Percentiles rank a stretch among this genome's conserved stretches.
These are phyloP conservation scores for Meles meles DNA, from an alignment of 2,113 vertebrate species.

Conservation along the genomic window DNA sequence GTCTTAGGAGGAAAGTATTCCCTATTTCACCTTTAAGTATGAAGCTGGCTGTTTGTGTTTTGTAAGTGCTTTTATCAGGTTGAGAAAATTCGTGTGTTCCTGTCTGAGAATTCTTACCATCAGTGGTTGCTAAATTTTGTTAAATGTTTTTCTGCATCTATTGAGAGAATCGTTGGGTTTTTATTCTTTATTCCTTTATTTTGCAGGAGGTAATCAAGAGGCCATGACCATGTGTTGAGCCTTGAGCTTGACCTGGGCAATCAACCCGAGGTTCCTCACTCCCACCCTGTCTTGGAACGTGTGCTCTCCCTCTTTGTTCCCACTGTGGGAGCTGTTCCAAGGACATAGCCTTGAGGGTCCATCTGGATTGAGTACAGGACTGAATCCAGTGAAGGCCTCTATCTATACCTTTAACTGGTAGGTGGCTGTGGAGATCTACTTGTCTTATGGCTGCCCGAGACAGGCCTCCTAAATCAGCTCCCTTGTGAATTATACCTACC, in stretches of 20 bases:
- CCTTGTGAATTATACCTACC: background rate
- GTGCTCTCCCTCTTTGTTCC: background rate
- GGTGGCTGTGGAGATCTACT: background rate
- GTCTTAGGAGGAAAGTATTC: background rate
- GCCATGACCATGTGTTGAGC: background rate
- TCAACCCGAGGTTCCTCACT: background rate
- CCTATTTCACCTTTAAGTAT: background rate
- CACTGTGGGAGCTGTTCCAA: background rate
- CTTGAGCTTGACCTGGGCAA: background rate
- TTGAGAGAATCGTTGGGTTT: background rate
- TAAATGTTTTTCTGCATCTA: background rate
- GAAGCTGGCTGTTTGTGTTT: background rate
- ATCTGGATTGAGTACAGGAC: background rate
- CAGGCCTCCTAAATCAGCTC: background rate
- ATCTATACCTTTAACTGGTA: background rate
- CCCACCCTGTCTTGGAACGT: background rate
- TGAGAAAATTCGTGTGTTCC: background rate
- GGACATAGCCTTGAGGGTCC: background rate
- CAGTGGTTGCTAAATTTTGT: background rate
- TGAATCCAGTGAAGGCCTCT: background rate
- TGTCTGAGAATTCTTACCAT: background rate
- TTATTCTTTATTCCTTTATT: background rate
- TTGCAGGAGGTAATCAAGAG: background rate
- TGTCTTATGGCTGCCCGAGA: background rate
- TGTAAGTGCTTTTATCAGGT: background rate